Percentiles rank a stretch among this genome's conserved stretches.
These are phyloP conservation scores for Syngnathoides biaculeatus DNA, from an alignment of 2,113 vertebrate species.

Conservation along the genomic window DNA sequence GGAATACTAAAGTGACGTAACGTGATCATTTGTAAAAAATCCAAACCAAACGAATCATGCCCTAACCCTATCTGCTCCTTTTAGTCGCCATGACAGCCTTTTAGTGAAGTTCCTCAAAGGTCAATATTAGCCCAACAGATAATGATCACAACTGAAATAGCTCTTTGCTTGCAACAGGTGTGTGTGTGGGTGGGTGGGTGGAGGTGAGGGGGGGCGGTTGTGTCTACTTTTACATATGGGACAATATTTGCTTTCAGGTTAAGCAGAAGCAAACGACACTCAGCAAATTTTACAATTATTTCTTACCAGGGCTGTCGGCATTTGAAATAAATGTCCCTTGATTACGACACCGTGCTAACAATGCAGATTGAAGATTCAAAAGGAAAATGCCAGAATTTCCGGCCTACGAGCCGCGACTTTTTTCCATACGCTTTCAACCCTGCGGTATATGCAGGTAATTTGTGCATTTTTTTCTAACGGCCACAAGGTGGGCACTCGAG, in stretches of 20 bases:
- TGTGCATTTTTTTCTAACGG: too few relatives aligned
- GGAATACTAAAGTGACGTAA: neutral
- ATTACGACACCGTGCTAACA: neutral
- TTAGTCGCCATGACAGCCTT: neutral
- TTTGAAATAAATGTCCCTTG: neutral
- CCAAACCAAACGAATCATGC: neutral
- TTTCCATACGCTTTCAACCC: too few relatives aligned
- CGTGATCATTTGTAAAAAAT: neutral
- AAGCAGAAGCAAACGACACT: neutral
- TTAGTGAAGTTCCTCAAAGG: slow-evolving; percentile 8
- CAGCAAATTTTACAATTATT: slow-evolving; percentile 2
- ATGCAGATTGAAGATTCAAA: slow-evolving; percentile 1
- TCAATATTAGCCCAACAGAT: slow-evolving; percentile 3
- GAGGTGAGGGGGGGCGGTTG: slow-evolving; percentile 41
- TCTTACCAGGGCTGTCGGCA: neutral
- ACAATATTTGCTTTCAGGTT: slow-evolving; percentile 48
- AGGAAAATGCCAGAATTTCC: too few relatives aligned
- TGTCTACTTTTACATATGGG: slow-evolving; percentile 37
- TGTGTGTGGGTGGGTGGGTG: too few relatives aligned
- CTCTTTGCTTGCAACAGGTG: slow-evolving; percentile 20
- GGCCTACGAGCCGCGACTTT: too few relatives aligned
- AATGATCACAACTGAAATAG: slow-evolving; percentile 28
- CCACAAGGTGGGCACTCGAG: too few relatives aligned
- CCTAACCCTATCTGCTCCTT: neutral
- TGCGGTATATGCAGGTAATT: too few relatives aligned